phyloP scores from a whole-genome alignment of 2,113 vertebrate species.

The Gymnarchus niloticus region DNA sequence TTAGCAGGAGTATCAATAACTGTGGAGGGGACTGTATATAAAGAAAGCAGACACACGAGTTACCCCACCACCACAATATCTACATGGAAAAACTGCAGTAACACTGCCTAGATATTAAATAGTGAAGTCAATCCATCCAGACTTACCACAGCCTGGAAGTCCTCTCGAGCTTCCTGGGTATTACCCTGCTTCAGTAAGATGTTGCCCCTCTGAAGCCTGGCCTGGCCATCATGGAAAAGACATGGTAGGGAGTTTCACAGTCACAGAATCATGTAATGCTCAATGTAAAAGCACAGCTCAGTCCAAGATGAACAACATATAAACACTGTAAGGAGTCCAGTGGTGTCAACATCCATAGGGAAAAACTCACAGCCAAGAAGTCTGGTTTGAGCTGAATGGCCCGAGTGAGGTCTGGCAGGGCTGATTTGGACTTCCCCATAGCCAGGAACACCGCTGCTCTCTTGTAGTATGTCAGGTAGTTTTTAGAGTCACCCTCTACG shows the following conservation, averaged over 20 bases:
- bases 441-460: constrained; percentile 73
- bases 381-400: constrained; percentile 76
- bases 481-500: constrained; percentile 74
- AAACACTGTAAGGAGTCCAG: not conserved
- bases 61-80: not conserved
- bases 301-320: not conserved
- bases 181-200: constrained; percentile 72
- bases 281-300: not conserved
- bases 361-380: constrained; percentile 67
- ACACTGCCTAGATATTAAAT: not conserved
- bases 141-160: constrained; percentile 71
- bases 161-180: constrained; percentile 60
- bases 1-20: no score
- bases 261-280: no score
- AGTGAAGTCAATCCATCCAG: not conserved
- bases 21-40: no score
- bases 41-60: not conserved
- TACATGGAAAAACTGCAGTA: not conserved
- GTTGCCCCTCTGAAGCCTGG: constrained; percentile 69
- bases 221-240: constrained; percentile 46
- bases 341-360: not conserved
- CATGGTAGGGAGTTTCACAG: not conserved
- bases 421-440: constrained; percentile 75
- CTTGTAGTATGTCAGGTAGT: constrained; percentile 78
- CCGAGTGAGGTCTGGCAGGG: constrained; percentile 69